Evolutionary conservation across 2,888 invertebrate genomes (phyloP).

Genomic region (Rhagophthalmus giganteus): DNA sequence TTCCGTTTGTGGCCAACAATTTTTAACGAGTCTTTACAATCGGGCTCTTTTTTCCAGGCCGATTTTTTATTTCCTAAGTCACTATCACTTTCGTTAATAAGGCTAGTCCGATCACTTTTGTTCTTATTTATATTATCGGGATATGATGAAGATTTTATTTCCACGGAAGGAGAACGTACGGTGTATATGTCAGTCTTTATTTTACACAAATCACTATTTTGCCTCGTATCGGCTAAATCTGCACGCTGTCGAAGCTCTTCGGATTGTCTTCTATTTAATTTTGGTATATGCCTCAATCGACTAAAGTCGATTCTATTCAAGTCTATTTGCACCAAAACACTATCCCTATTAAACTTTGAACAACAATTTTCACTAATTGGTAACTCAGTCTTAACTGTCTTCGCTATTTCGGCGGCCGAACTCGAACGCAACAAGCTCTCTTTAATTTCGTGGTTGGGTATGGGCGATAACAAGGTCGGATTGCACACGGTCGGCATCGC

Average conservation of each 20-base stretch:
- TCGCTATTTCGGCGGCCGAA: conserved; percentile 38
- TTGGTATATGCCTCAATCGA: conserved; percentile 50
- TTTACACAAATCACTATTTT: conserved; percentile 34
- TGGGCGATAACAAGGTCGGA: conserved; percentile 45
- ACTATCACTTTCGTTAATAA: conserved; percentile 36
- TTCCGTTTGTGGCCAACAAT: conserved; percentile 46
- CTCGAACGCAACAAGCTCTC: conserved; percentile 9
- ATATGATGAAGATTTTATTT: conserved; percentile 28
- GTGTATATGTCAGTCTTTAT: conserved; percentile 28
- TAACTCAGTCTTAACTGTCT: conserved; percentile 55
- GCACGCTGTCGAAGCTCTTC: conserved; percentile 58
- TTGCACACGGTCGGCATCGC: conserved; percentile 42
- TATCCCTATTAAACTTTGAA: conserved; percentile 21
- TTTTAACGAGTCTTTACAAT: conserved; percentile 31
- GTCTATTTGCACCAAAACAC: conserved; percentile 40
- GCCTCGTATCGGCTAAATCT: conserved; percentile 59
- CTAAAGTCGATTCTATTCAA: conserved; percentile 55
- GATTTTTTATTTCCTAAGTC: conserved; percentile 31
- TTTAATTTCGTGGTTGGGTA: conserved; percentile 40
- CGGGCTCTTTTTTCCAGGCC: conserved; percentile 29
- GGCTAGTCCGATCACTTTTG: conserved; percentile 35
- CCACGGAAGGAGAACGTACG: conserved; percentile 24
- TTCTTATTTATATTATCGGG: conserved; percentile 32
- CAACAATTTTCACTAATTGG: conserved; percentile 38
- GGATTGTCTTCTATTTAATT: conserved; percentile 46